Conservation (phyloP, 2,888 invertebrate species). For the Hyppa rectilinea region DNA sequence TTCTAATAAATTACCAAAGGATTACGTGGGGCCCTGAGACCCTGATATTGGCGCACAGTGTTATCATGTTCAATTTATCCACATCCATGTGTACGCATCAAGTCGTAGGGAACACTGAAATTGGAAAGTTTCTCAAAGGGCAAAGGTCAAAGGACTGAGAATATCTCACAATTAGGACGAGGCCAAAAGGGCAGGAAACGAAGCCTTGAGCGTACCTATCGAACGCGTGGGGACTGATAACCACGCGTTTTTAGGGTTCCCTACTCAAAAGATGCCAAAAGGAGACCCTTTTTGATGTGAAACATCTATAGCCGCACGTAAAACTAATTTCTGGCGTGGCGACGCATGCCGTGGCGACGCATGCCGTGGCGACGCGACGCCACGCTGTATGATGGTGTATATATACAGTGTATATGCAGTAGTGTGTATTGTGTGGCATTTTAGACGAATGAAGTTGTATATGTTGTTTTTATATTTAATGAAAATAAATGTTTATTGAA, state of each 20-base stretch:
- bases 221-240: constrained; percentile 7
- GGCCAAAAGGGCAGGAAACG: constrained; percentile 29
- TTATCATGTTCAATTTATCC: constrained; percentile 55
- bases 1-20: constrained; percentile 72
- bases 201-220: constrained; percentile 13
- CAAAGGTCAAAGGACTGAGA: constrained; percentile 26
- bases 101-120: constrained; percentile 30
- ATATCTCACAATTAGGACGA: constrained; percentile 32
- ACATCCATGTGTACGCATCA: constrained; percentile 18
- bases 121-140: constrained; percentile 19
- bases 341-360: no score
- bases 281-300: no score
- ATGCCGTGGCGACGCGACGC: no score
- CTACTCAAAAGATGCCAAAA: background rate
- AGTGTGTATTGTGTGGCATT: no score
- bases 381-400: no score
- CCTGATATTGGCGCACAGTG: constrained; percentile 63
- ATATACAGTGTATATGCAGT: no score
- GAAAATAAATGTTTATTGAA: no score
- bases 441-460: no score
- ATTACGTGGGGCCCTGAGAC: constrained; percentile 67
- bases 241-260: background rate
- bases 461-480: no score
- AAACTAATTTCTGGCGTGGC: no score
- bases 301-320: no score